These are phyloP conservation scores for Fulmarus glacialis DNA, from an alignment of 2,113 vertebrate genomes.

Conservation along the genomic window DNA sequence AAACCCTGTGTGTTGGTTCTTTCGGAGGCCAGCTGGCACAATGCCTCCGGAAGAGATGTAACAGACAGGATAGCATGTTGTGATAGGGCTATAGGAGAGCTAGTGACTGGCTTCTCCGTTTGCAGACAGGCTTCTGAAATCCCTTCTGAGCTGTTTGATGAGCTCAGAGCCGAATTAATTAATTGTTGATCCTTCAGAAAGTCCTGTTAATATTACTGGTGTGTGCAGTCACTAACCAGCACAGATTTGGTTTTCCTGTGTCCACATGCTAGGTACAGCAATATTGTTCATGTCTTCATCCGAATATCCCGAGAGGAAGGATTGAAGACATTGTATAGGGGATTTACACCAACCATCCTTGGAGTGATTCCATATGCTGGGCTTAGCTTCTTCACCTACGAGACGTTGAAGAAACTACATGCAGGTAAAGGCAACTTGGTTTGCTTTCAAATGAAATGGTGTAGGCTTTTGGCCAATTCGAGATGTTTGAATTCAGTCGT, in stretches of 20 bases:
- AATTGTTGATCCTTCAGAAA: background rate
- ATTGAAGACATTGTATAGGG: constrained; percentile 88
- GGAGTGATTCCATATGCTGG: constrained; percentile 94
- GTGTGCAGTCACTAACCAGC: background rate
- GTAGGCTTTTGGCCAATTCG: background rate
- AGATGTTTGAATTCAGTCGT: background rate
- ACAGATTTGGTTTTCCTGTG: background rate
- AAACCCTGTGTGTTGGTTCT: background rate
- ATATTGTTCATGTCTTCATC: constrained; percentile 93
- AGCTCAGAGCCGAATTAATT: background rate
- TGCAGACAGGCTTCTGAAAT: background rate
- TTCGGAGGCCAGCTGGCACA: background rate
- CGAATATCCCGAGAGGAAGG: constrained; percentile 95
- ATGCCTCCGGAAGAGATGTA: accelerated
- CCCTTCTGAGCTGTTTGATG: background rate
- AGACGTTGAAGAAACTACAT: constrained; percentile 91
- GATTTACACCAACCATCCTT: constrained; percentile 91
- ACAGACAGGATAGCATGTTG: background rate
- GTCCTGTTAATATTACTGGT: background rate
- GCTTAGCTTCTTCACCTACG: constrained; percentile 97
- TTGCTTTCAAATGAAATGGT: accelerated
- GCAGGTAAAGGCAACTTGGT: constrained; percentile 76
- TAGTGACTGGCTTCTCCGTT: background rate
- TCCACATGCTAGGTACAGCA: constrained; percentile 87
- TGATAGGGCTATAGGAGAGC: background rate